A percentile compares a stretch with the other conserved stretches of the same genome.
Conservation (phyloP, 2,888 invertebrate species). For the Clanis bilineata region DNA sequence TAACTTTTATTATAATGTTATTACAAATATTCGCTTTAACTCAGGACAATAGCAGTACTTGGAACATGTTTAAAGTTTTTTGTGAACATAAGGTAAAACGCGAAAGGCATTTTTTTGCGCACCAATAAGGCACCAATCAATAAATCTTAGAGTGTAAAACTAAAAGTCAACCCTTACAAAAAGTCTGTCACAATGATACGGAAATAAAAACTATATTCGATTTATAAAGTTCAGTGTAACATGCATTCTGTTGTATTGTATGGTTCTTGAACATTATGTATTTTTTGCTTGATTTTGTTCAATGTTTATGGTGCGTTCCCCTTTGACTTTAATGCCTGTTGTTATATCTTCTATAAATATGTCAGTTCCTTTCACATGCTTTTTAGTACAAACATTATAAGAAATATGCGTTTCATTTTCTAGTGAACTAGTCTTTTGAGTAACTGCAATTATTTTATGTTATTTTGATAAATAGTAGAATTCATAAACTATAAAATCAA, state of each 20-base stretch:
- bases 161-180: conserved; percentile 20
- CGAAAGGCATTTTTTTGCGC: not conserved
- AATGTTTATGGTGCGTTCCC: not conserved
- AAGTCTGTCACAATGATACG: conserved; percentile 27
- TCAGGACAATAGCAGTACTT: not conserved
- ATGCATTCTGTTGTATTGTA: conserved; percentile 22
- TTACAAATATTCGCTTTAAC: no score
- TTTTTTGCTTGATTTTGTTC: not conserved
- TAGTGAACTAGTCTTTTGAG: no score
- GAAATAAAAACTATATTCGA: conserved; percentile 27
- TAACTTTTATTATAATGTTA: no score
- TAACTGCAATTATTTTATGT: no score
- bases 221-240: conserved; percentile 27
- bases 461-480: no score
- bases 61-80: not conserved
- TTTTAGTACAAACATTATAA: no score
- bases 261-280: conserved; percentile 9
- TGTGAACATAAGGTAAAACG: not conserved
- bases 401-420: no score
- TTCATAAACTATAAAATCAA: no score
- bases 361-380: not conserved
- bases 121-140: not conserved
- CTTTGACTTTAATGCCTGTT: conserved; percentile 4
- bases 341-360: not conserved
- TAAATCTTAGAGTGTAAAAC: conserved; percentile 12